phyloP scores from a whole-genome alignment of 2,888 invertebrate species.

The Helleia helle region DNA sequence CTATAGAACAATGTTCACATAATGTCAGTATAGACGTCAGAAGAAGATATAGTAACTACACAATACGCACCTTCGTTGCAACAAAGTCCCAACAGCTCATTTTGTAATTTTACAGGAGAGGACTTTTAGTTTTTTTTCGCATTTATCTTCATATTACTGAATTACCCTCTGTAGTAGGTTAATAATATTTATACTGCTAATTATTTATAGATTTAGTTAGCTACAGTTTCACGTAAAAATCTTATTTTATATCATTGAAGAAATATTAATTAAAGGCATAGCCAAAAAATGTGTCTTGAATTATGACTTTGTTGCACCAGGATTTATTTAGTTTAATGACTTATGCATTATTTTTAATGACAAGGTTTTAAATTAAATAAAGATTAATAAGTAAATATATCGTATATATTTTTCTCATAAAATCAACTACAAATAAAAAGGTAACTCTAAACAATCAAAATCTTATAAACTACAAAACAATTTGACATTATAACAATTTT shows the following conservation, averaged over 20 bases:
- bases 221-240: background rate
- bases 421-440: background rate
- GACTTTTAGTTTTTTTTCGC: background rate
- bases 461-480: background rate
- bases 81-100: conserved; percentile 1
- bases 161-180: background rate
- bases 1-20: too few species aligned
- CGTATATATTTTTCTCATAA: conserved; percentile 1
- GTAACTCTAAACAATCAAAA: background rate
- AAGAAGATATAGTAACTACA: too few species aligned
- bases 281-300: background rate
- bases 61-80: conserved; percentile 6
- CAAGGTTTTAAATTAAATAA: conserved; percentile 4
- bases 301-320: background rate
- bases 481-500: background rate
- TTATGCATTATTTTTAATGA: background rate
- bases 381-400: conserved; percentile 1
- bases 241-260: background rate
- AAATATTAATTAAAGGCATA: background rate
- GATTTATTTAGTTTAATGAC: background rate
- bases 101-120: conserved; percentile 7
- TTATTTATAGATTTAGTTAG: background rate
- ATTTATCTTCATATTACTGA: background rate
- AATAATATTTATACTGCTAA: background rate
- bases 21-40: too few species aligned